Conservation (phyloP, 2,113 vertebrate species). For the Harpagus bidentatus region DNA sequence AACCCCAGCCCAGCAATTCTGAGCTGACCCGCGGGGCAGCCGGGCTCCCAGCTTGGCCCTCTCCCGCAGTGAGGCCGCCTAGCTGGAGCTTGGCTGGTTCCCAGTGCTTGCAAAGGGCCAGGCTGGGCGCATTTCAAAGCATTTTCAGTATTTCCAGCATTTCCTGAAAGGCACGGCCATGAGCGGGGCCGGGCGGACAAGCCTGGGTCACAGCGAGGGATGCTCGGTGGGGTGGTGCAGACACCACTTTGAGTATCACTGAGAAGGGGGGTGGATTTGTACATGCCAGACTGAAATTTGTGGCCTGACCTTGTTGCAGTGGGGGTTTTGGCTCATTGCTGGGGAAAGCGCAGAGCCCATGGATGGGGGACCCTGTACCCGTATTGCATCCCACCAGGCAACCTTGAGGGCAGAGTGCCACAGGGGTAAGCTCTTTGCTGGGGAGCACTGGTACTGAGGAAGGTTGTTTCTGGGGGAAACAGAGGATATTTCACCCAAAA, state of each 20-base stretch:
- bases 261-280: not conserved
- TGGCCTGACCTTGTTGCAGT: accelerated
- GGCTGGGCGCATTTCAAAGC: not conserved
- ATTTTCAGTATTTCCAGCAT: constrained; percentile 42
- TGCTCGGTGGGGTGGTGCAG: not conserved
- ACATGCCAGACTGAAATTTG: accelerated
- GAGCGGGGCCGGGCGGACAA: accelerated
- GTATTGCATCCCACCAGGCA: accelerated
- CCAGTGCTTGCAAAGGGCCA: not conserved
- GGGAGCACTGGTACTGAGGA: not conserved
- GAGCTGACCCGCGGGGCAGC: not conserved
- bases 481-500: accelerated
- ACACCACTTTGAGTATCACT: not conserved
- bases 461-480: not conserved
- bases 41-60: not conserved
- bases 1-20: not conserved
- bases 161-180: not conserved
- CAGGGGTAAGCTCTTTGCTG: not conserved
- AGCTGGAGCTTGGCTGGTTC: not conserved
- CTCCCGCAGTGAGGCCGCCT: not conserved
- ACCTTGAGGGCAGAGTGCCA: not conserved
- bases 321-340: not conserved
- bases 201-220: not conserved
- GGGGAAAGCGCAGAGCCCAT: not conserved
- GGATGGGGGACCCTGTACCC: accelerated